A percentile compares a stretch with the other conserved stretches of the same genome.
Conservation (phyloP, 2,888 invertebrate species). For the Agonopterix arenella region DNA sequence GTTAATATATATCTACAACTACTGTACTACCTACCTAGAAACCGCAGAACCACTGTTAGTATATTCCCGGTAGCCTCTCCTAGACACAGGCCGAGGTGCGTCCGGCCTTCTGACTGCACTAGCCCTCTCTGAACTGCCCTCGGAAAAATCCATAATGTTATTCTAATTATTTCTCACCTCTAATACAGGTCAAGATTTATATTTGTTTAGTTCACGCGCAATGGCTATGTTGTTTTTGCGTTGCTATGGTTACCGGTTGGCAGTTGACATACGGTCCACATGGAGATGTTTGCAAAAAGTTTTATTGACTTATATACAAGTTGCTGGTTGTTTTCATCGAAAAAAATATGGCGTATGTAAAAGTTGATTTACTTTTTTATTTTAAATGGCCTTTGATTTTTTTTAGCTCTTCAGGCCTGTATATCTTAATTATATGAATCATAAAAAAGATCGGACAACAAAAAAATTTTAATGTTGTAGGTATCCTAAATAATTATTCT, state of each 20-base stretch:
- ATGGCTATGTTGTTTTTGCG: constrained; percentile 45
- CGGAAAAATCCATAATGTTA: constrained; percentile 65
- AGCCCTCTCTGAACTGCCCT: constrained; percentile 40
- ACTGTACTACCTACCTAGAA: constrained; percentile 39
- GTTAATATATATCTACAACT: background rate
- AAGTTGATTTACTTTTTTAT: too few relatives aligned
- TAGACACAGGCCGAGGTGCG: constrained; percentile 54
- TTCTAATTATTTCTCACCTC: constrained; percentile 30
- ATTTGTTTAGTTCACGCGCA: constrained; percentile 40
- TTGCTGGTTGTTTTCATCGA: too few relatives aligned
- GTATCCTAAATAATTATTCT: too few relatives aligned
- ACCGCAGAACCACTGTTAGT: constrained; percentile 50
- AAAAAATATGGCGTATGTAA: too few relatives aligned
- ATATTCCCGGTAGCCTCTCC: constrained; percentile 58
- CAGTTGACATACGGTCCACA: too few relatives aligned
- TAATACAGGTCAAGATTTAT: constrained; percentile 28
- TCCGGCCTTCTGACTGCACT: constrained; percentile 41
- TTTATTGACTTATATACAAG: background rate
- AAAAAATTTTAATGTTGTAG: too few relatives aligned
- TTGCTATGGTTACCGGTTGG: constrained; percentile 40
- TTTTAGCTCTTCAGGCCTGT: too few relatives aligned
- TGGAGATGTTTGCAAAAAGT: background rate
- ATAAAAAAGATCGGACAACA: too few relatives aligned
- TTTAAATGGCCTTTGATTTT: too few relatives aligned
- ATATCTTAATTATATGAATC: too few relatives aligned